A percentile compares a stretch with the other conserved stretches of the same genome.
phyloP scores from a whole-genome alignment of 2,888 invertebrate genomes.

The Hirtodrosophila duncani region DNA sequence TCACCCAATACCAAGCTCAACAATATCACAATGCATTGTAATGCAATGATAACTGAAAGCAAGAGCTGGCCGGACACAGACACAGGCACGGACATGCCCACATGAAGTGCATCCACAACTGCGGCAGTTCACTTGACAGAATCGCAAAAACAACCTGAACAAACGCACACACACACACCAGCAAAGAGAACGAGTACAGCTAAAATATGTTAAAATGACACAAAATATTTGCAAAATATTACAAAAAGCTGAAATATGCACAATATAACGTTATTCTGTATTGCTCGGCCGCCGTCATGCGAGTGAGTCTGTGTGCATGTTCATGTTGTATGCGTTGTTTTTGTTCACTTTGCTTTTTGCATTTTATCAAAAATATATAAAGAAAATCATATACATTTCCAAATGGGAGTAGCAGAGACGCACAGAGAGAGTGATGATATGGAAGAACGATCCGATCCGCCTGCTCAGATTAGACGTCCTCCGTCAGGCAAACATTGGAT shows the following conservation, averaged over 20 bases:
- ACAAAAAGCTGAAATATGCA: slow-evolving; percentile 45
- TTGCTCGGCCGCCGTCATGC: slow-evolving; percentile 15
- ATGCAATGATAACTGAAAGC: slow-evolving; percentile 13
- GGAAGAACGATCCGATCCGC: too few species aligned
- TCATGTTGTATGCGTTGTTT: slow-evolving; percentile 3
- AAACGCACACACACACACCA: slow-evolving; percentile 17
- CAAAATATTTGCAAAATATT: slow-evolving; percentile 58
- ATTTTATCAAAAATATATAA: slow-evolving; percentile 31
- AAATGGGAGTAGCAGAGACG: too few species aligned
- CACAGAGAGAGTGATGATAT: too few species aligned
- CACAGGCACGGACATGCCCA: slow-evolving; percentile 7
- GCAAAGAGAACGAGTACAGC: slow-evolving; percentile 29
- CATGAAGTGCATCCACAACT: slow-evolving; percentile 19
- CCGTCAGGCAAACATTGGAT: too few species aligned
- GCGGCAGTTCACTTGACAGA: slow-evolving; percentile 64
- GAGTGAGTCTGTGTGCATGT: slow-evolving; percentile 1
- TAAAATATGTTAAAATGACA: slow-evolving; percentile 51
- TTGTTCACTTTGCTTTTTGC: slow-evolving; percentile 12
- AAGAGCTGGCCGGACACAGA: too few species aligned
- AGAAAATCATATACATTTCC: too few species aligned
- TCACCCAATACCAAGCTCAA: neutral
- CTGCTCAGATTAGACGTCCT: too few species aligned
- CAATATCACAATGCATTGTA: too few species aligned
- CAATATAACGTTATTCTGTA: slow-evolving; percentile 19
- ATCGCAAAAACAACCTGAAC: slow-evolving; percentile 51